Base-by-base conservation (phyloP, 2,113 vertebrate species). In the Eira barbara region DNA sequence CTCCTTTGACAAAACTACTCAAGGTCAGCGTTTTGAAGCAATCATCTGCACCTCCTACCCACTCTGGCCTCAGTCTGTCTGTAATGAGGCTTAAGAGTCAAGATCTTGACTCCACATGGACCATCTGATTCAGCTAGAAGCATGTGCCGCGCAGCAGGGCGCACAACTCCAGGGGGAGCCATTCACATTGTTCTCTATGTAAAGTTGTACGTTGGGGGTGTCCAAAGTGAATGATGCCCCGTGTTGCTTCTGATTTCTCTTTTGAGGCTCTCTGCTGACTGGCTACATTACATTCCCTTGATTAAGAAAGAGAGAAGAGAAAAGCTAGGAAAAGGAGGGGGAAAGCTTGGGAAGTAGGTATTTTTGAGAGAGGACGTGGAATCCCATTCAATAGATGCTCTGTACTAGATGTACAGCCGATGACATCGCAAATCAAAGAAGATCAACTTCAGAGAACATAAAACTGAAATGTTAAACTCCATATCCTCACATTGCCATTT, bases 1-100 rank as follows among this genome's bases (percentile, higher is more conserved):
- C 76, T 81, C 89, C 82, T 95, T 93, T 86, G 94, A 96, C 80
- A 85, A 39, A 87, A 93, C 31, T n/a, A 29, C 78, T 96, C 84
- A 25, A 95, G 84, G 92, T 96, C 92, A 89, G 74, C 65, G 3
- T 92, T 97, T 89, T 4, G 34, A 74, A 93, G 89, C 78, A 76
- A 81, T 95, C 84, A 63, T 42, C 45, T 39, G 23, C 27, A 63
- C 87, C 92, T 92, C 92, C 93, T 96, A 55, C 89, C 86, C 63
- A 47, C 47, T 31, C 94, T 8, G n/a, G 59, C 36, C 65, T 97
- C 94, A 4, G 88, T 81, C 87, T 45, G 42, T 91, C 80, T 74
- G 31, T 90, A 91, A 96, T 47, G 65, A 85, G 95, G 84, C 69
- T 96, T 45, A 57, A 57, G 59, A 96, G 65, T 80, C 65, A 18